phyloP scores from a whole-genome alignment of 2,797 vertebrate genomes.

The Melanotaenia nigrans region DNA sequence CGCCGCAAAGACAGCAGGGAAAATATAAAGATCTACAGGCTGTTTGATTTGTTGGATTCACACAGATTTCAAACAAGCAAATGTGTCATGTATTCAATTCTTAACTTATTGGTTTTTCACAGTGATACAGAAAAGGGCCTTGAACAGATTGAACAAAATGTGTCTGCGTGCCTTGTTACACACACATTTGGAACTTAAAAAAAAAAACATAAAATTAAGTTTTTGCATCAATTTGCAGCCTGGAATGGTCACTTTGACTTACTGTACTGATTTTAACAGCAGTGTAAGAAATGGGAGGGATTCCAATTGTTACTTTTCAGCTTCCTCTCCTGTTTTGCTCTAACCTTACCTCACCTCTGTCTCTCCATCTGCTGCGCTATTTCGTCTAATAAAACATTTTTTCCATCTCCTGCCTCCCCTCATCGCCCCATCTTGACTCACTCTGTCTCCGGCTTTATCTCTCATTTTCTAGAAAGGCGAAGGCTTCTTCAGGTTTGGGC shows the following conservation, averaged over 20 bases:
- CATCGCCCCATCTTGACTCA: constrained; percentile 9
- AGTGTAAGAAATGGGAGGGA: constrained; percentile 3
- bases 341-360: constrained; percentile 31
- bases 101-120: constrained; percentile 29
- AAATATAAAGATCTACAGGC: constrained; percentile 12
- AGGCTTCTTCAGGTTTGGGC: neutral
- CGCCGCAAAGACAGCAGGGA: constrained; percentile 40
- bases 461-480: constrained; percentile 27
- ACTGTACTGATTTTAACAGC: neutral
- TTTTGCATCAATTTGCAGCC: constrained; percentile 15
- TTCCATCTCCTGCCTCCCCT: neutral
- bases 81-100: constrained; percentile 1
- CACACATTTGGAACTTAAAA: constrained; percentile 1
- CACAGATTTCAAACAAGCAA: constrained; percentile 17
- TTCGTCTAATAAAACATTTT: constrained; percentile 37
- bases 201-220: constrained; percentile 10
- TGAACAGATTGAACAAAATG: constrained; percentile 1
- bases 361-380: constrained; percentile 29
- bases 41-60: constrained; percentile 39
- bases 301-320: constrained; percentile 25
- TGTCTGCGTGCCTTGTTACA: neutral
- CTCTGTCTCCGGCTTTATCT: constrained; percentile 45
- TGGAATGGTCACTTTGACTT: constrained; percentile 26
- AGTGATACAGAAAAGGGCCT: constrained; percentile 19
- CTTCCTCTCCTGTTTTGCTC: constrained; percentile 25